phyloP scores from a whole-genome alignment of 2,888 invertebrate genomes.

The Hypena proboscidalis region DNA sequence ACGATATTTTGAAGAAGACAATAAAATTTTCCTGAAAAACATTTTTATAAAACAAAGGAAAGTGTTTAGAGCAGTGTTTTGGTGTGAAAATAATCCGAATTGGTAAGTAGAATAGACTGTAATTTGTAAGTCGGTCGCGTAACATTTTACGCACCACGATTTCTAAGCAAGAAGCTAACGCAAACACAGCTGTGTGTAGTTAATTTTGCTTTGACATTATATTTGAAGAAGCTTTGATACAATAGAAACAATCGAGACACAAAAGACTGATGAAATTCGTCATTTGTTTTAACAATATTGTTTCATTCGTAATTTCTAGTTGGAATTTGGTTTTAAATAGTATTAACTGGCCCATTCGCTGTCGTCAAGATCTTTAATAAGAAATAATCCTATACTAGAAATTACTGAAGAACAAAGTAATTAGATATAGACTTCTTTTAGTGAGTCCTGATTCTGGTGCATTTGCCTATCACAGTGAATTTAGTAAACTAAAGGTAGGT shows the following conservation, averaged over 20 bases:
- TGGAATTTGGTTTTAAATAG: too few relatives aligned
- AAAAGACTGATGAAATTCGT: too few relatives aligned
- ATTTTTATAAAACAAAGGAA: constrained; percentile 30
- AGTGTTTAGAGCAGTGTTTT: constrained; percentile 17
- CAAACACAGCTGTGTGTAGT: constrained; percentile 33
- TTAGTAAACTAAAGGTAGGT: too few relatives aligned
- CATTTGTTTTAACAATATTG: too few relatives aligned
- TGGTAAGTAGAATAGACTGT: constrained; percentile 32
- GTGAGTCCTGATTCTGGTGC: too few relatives aligned
- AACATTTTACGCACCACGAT: constrained; percentile 34
- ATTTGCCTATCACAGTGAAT: too few relatives aligned
- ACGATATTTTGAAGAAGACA: constrained; percentile 24
- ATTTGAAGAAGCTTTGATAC: neutral
- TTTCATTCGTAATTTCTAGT: too few relatives aligned
- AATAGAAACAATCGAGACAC: neutral
- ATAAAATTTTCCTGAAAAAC: constrained; percentile 43
- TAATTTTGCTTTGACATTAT: constrained; percentile 13
- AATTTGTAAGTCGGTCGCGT: constrained; percentile 30
- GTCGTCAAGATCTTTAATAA: too few relatives aligned
- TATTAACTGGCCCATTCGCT: too few relatives aligned
- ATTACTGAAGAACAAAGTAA: too few relatives aligned
- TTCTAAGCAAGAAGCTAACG: constrained; percentile 16
- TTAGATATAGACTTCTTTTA: too few relatives aligned
- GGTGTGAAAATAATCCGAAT: constrained; percentile 16
- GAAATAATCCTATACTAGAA: too few relatives aligned